Evolutionary conservation across 2,888 invertebrate species (phyloP), one percentile per base, ranked within the genome.

Genomic region (Coelopa pilipes): DNA sequence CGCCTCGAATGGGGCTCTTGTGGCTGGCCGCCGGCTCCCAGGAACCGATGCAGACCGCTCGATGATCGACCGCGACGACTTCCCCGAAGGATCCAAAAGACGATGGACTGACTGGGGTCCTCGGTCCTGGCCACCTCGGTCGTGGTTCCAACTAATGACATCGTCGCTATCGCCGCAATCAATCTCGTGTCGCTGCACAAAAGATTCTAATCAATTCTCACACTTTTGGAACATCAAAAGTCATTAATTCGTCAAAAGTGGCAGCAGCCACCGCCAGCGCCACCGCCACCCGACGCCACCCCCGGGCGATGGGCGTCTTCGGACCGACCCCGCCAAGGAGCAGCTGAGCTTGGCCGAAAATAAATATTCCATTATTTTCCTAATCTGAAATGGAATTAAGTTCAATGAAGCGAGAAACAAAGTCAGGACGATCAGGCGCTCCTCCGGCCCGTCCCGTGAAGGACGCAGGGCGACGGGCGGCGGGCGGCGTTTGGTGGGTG

Each of bases 361-460:
- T 68, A 74, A 68, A 74, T 72, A 62, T 69, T 72, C 68, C 75
- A 75, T 72, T 75, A 75, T 70, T 72, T 66, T 69, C 55, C 74
- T 73, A 73, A 76, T 74, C 76, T 74, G 50, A 55, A 70, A 65
- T 71, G 76, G 70, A 67, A 72, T 76, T 74, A 77, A 80, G 82
- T 78, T 80, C 81, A 82, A 81, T 83, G 83, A 81, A 82, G 79
- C 81, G 82, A 80, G 79, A 81, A 81, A 80, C 80, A 79, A 81
- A 82, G 82, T 82, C 80, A 81, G 62, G 62, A 62, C 62, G 5
- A 60, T 17, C 55, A 55, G 55, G 1, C 55, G n/a, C 7, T 19
- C 5, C 17, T 55, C 17, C n/a, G 17, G 63, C 63, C n/a, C n/a
- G 9, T n/a, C n/a, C n/a, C n/a, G n/a, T 62, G 46, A 34, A 9